These are phyloP conservation scores for Caenorhabditis brenneri DNA, from an alignment of 1,140 invertebrate species.

Conservation along the genomic window DNA sequence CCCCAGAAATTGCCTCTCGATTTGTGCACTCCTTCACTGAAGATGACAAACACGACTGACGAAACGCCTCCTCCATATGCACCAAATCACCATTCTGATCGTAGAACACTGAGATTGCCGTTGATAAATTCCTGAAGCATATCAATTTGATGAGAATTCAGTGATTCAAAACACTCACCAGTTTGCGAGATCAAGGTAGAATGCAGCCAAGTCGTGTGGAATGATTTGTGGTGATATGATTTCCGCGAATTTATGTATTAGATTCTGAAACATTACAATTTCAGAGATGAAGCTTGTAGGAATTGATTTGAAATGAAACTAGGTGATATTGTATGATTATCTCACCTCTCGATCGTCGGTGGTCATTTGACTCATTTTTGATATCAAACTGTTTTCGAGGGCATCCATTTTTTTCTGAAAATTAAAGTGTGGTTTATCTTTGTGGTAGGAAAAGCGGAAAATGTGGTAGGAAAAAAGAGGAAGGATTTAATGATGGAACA, in stretches of 20 bases:
- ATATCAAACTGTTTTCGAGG: constrained; percentile 18
- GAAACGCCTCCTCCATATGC: constrained; percentile 22
- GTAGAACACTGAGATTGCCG: background rate
- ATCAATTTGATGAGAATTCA: background rate
- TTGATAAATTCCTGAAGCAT: constrained; percentile 23
- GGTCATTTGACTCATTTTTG: constrained; percentile 38
- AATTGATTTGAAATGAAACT: background rate
- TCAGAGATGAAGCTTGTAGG: background rate
- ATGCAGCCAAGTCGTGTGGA: background rate
- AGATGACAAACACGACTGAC: background rate
- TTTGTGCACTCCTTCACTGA: constrained; percentile 19
- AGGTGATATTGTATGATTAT: too few relatives aligned
- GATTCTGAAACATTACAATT: background rate
- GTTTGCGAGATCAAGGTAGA: constrained; percentile 8
- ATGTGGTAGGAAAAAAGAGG: too few relatives aligned
- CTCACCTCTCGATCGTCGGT: constrained; percentile 21
- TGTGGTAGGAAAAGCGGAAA: too few relatives aligned
- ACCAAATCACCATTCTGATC: constrained; percentile 30
- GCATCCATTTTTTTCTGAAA: background rate
- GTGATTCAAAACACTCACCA: background rate
- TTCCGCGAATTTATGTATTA: background rate
- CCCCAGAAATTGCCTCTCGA: background rate
- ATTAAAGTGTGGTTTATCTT: too few relatives aligned
- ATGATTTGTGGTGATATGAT: background rate
- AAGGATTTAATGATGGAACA: too few relatives aligned